These are phyloP conservation scores for Bimastos eiseni DNA, from an alignment of 2,888 invertebrate genomes.

Conservation along the genomic window DNA sequence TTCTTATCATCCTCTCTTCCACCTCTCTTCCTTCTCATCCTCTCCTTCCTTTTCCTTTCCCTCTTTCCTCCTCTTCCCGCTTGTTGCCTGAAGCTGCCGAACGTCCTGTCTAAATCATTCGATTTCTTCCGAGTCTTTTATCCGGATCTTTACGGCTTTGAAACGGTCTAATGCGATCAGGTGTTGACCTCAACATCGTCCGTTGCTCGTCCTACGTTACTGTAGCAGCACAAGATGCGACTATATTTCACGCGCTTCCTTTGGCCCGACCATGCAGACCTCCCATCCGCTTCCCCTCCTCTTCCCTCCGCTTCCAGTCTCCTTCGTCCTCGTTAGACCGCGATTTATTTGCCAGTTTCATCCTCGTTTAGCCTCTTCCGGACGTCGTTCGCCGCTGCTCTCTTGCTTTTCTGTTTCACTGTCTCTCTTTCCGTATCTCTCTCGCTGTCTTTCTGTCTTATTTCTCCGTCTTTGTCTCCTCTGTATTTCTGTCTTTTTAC, in stretches of 20 bases:
- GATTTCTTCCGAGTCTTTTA: slow-evolving; percentile 2
- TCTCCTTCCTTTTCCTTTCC: no score
- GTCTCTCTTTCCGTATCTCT: neutral
- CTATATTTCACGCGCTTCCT: no score
- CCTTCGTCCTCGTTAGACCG: neutral
- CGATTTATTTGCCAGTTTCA: neutral
- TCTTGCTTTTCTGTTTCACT: no score
- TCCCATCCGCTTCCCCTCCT: no score
- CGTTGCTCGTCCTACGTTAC: neutral
- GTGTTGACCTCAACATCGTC: neutral
- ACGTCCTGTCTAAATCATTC: neutral
- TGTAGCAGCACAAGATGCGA: no score
- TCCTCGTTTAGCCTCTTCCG: neutral
- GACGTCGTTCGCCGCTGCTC: neutral
- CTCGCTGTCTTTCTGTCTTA: neutral
- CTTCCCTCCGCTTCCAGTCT: neutral
- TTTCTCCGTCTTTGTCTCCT: no score
- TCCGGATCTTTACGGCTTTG: neutral
- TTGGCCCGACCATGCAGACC: no score
- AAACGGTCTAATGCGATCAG: neutral
- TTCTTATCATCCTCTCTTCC: no score
- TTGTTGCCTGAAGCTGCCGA: neutral
- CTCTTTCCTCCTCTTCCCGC: neutral
- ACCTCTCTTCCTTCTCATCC: no score
- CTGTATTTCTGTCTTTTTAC: no score